phyloP scores from a whole-genome alignment of 1,140 invertebrate genomes.

The Coptotermes formosanus region DNA sequence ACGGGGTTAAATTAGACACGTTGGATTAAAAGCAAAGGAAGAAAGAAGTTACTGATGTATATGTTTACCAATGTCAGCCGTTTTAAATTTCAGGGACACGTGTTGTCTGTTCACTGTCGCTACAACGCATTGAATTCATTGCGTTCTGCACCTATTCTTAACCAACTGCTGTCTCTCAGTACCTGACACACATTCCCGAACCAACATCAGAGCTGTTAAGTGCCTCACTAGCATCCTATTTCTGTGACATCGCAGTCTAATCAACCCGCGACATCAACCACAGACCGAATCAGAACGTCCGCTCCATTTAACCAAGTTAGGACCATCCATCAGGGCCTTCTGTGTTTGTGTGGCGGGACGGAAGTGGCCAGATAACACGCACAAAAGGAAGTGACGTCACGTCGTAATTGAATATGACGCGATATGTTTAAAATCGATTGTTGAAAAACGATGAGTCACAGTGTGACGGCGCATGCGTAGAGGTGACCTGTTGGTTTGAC shows the following conservation, averaged over 20 bases:
- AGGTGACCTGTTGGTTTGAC: not conserved
- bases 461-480: not conserved
- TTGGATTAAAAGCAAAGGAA: too few relatives aligned
- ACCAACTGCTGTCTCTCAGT: too few relatives aligned
- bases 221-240: too few relatives aligned
- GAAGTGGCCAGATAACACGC: conserved; percentile 18
- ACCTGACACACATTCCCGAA: too few relatives aligned
- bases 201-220: too few relatives aligned
- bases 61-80: too few relatives aligned
- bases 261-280: not conserved
- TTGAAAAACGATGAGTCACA: not conserved
- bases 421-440: conserved; percentile 19
- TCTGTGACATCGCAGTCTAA: not conserved
- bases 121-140: too few relatives aligned
- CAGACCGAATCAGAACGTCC: not conserved
- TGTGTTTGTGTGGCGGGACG: conserved; percentile 24
- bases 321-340: not conserved
- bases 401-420: conserved; percentile 22
- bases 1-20: too few relatives aligned
- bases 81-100: too few relatives aligned
- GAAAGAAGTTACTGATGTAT: too few relatives aligned
- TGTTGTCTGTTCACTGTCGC: too few relatives aligned
- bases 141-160: too few relatives aligned
- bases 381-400: conserved; percentile 24
- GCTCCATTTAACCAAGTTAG: not conserved